Conservation (phyloP, 2,797 vertebrate genomes). For the Ceryle rudis region DNA sequence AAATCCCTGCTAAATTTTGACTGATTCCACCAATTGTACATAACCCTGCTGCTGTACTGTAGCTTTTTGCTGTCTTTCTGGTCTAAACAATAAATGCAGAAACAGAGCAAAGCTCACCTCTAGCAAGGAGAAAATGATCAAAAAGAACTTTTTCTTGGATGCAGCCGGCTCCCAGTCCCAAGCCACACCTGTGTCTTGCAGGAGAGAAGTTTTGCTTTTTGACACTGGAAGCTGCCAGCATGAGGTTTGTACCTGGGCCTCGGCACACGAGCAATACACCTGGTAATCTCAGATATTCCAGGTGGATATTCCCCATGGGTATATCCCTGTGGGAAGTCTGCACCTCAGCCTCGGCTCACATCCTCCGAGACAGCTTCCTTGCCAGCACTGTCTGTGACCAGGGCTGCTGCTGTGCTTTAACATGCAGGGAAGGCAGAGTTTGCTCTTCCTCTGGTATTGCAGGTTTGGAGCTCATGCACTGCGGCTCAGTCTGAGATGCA, state of each 20-base stretch:
- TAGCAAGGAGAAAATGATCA: background rate
- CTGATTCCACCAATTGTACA: background rate
- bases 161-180: background rate
- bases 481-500: fast-evolving
- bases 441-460: background rate
- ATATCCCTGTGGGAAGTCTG: background rate
- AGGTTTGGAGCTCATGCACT: background rate
- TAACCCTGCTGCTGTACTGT: background rate
- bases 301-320: background rate
- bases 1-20: background rate
- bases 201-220: background rate
- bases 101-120: background rate
- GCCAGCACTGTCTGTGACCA: background rate
- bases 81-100: background rate
- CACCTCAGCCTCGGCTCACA: fast-evolving
- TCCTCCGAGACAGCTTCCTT: background rate
- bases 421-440: background rate
- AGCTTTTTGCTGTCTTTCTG: background rate
- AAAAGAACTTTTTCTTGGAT: background rate
- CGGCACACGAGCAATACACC: fast-evolving
- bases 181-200: background rate
- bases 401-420: background rate
- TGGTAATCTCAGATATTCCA: background rate
- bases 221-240: background rate
- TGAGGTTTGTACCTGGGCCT: background rate